Evolutionary conservation across 2,113 vertebrate species (phyloP).

Genomic region (Condylura cristata): DNA sequence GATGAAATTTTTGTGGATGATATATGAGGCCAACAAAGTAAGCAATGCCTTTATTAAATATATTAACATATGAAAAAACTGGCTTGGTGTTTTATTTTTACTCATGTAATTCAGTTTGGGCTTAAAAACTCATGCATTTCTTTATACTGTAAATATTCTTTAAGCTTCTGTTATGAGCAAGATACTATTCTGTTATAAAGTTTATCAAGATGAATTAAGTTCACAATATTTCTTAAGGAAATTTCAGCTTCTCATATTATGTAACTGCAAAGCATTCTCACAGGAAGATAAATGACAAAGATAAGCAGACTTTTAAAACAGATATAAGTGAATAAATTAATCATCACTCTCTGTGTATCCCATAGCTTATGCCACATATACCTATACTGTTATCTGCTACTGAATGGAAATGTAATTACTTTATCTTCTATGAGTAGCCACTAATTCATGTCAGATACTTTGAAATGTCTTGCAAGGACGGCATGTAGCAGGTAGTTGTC

Average conservation of each 20-base stretch:
- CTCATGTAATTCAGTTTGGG: not conserved
- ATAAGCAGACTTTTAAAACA: not conserved
- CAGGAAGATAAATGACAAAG: not conserved
- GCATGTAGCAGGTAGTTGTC: not conserved
- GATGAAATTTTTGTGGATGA: constrained; percentile 32
- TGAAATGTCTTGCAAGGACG: not conserved
- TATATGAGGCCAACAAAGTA: not conserved
- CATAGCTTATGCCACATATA: accelerated
- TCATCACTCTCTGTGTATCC: not conserved
- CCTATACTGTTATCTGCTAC: not conserved
- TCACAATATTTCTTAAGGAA: not conserved
- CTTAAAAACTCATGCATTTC: not conserved
- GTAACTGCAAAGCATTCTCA: not conserved
- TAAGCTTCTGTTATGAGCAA: not conserved
- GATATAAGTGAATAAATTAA: not conserved
- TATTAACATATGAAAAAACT: not conserved
- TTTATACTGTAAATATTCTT: constrained; percentile 13
- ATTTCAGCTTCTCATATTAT: not conserved
- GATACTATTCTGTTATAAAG: not conserved
- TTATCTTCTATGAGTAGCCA: not conserved
- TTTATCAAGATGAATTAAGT: not conserved
- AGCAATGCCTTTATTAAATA: not conserved
- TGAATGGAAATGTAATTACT: not conserved
- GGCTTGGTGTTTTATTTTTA: not conserved
- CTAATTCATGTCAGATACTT: not conserved